These are phyloP conservation scores for Chalcis sispes DNA, from an alignment of 2,888 invertebrate species.

Conservation along the genomic window DNA sequence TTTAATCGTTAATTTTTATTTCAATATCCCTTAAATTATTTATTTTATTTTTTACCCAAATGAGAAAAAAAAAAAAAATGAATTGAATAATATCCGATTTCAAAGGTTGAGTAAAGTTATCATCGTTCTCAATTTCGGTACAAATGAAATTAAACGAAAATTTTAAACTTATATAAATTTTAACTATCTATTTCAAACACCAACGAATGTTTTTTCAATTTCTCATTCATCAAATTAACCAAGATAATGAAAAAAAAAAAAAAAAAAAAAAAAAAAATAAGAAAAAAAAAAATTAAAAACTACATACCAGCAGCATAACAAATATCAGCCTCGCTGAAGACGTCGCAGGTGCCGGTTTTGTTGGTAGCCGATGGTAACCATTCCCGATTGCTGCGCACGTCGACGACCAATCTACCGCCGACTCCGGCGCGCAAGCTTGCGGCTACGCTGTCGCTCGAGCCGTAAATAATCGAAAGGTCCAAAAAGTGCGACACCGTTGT, in stretches of 20 bases:
- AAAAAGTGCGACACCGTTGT: constrained; percentile 84
- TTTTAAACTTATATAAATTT: too few relatives aligned
- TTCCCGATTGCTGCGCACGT: constrained; percentile 81
- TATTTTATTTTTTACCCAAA: too few relatives aligned
- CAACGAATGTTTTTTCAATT: too few relatives aligned
- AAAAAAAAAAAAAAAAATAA: constrained; percentile 7
- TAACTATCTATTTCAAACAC: too few relatives aligned
- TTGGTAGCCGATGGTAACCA: constrained; percentile 85
- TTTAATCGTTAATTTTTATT: too few relatives aligned
- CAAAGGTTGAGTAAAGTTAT: too few relatives aligned
- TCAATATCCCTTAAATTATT: too few relatives aligned
- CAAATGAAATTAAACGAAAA: too few relatives aligned
- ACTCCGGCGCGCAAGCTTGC: constrained; percentile 81
- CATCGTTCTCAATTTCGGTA: too few relatives aligned
- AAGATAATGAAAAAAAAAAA: constrained; percentile 20
- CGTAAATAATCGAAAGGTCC: constrained; percentile 89
- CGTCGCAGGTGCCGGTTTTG: constrained; percentile 82
- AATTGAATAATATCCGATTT: too few relatives aligned
- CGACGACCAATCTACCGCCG: constrained; percentile 83
- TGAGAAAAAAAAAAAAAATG: too few relatives aligned
- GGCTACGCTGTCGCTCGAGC: constrained; percentile 83
- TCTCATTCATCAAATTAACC: background rate
- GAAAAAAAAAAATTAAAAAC: too few relatives aligned
- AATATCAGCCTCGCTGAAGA: constrained; percentile 79
- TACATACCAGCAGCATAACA: constrained; percentile 85